These are phyloP conservation scores for Epinotia bilunana DNA, from an alignment of 2,888 invertebrate genomes.

Conservation along the genomic window DNA sequence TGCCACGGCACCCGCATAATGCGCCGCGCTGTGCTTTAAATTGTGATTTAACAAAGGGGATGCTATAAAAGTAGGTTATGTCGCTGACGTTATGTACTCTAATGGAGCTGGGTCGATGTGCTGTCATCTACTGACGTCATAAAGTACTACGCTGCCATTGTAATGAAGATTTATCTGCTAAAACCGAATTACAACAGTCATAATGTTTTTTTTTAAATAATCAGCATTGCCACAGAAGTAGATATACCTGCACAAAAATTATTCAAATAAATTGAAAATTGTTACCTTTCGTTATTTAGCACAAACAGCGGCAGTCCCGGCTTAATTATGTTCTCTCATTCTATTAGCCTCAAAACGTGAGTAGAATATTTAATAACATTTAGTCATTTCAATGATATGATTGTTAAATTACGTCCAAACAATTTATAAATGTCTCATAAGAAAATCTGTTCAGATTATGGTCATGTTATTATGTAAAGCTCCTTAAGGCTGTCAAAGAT, in stretches of 20 bases:
- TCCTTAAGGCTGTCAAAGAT: conserved; percentile 28
- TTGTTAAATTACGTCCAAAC: conserved; percentile 16
- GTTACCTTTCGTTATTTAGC: too few relatives aligned
- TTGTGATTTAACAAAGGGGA: conserved; percentile 34
- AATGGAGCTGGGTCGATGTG: conserved; percentile 21
- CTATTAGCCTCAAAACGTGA: background rate
- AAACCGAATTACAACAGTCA: background rate
- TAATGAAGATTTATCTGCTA: conserved; percentile 3
- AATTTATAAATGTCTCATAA: conserved; percentile 34
- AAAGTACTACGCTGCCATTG: background rate
- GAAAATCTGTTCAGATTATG: conserved; percentile 36
- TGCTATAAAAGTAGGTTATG: conserved; percentile 34
- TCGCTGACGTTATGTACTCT: conserved; percentile 6
- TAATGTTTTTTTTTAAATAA: too few relatives aligned
- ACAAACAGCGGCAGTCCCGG: too few relatives aligned
- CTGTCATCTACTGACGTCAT: conserved; percentile 7
- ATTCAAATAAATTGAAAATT: too few relatives aligned
- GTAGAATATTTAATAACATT: background rate
- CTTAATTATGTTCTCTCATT: background rate
- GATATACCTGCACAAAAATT: background rate
- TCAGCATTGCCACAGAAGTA: background rate
- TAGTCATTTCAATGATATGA: background rate
- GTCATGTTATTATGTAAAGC: conserved; percentile 40
- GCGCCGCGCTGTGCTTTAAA: conserved; percentile 31
- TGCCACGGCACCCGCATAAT: conserved; percentile 14